Base-by-base conservation (phyloP, 2,113 vertebrate genomes). In the Ursus arctos region DNA sequence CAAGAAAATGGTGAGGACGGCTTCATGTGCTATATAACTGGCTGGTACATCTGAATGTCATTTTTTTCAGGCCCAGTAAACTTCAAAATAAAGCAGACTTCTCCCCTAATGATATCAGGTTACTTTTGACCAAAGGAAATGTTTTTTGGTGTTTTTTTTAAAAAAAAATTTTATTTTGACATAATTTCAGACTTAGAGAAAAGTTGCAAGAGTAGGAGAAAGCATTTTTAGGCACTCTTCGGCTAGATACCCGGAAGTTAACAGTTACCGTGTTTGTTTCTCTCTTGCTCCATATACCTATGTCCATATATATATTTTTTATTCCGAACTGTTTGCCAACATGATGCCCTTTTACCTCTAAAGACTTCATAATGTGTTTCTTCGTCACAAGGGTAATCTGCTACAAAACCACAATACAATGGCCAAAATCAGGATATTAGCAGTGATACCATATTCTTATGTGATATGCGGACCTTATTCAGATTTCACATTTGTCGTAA, bases 1-100 rank as follows among this genome's bases (percentile, higher is more conserved):
- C 0, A 0, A 31, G n/a, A n/a, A 76, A 5, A 0, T 3, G 5
- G 16, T 22, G 14, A 53, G 6, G 24, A 0, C 0, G 10, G 3
- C 11, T 43, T 28, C 0, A 4, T 0, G 4, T 0, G 12, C 26
- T 49, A 0, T 55, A 0, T 22, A 33, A 3, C 31, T 14, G 24
- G 0, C 11, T 55, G 19, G 26, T 3, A 0, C 19, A 6, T n/a
- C 36, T 22, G 22, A 21, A 1, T 11, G 16, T 9, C 65, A 0
- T 86, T 47, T 43, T 51, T 18, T 49, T 33, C n/a, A 2, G 74
- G 16, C 26, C 47, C 69, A 15, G 24, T 2, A 65, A 53, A 36
- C 79, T 61, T 36, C 84, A 31, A 33, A 67, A 28, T n/a, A 63
- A 7, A 92, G 14, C 14, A 3, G 7, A 72, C 36, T 57, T 28